Percentiles rank a stretch among this genome's conserved stretches.
These are phyloP conservation scores for Parotocinclus haroldoi DNA, from an alignment of 2,797 vertebrate species.

Conservation along the genomic window DNA sequence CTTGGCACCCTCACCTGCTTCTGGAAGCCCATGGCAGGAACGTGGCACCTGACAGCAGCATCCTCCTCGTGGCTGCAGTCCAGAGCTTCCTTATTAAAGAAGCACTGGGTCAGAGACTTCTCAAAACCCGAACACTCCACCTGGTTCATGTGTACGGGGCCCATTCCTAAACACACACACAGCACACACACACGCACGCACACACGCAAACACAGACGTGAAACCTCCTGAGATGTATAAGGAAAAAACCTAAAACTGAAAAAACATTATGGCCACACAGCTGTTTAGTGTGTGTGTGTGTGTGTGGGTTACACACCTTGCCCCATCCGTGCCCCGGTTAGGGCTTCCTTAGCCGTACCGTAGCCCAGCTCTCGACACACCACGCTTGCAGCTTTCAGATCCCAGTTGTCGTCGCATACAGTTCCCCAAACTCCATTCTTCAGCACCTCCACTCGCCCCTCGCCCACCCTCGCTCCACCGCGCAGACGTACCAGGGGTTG, in stretches of 20 bases:
- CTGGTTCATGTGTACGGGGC: slow-evolving; percentile 81
- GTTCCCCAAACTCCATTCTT: slow-evolving; percentile 93
- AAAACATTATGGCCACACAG: too few relatives aligned
- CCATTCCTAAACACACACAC: slow-evolving; percentile 66
- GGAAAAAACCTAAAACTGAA: too few relatives aligned
- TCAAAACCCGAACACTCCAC: slow-evolving; percentile 78
- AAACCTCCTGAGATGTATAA: too few relatives aligned
- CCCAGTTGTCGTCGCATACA: slow-evolving; percentile 89
- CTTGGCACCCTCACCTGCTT: slow-evolving; percentile 70
- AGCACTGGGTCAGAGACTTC: slow-evolving; percentile 81
- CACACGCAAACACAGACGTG: slow-evolving; percentile 1
- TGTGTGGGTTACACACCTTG: slow-evolving; percentile 75
- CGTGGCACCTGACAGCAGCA: slow-evolving; percentile 76
- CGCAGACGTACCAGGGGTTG: slow-evolving; percentile 88
- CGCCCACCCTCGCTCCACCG: slow-evolving; percentile 84
- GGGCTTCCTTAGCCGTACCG: slow-evolving; percentile 87
- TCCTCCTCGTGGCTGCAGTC: slow-evolving; percentile 83
- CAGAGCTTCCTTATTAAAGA: slow-evolving; percentile 72
- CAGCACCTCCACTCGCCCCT: slow-evolving; percentile 92
- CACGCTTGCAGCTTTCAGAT: slow-evolving; percentile 82
- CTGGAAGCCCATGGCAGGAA: slow-evolving; percentile 83
- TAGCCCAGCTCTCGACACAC: slow-evolving; percentile 94
- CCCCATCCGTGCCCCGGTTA: slow-evolving; percentile 77
- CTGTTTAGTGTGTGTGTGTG: neutral
- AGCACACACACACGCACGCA: slow-evolving; percentile 6